A percentile compares a stretch with the other conserved stretches of the same genome.
phyloP scores from a whole-genome alignment of 1,140 invertebrate species.

The Propsilocerus akamusi region DNA sequence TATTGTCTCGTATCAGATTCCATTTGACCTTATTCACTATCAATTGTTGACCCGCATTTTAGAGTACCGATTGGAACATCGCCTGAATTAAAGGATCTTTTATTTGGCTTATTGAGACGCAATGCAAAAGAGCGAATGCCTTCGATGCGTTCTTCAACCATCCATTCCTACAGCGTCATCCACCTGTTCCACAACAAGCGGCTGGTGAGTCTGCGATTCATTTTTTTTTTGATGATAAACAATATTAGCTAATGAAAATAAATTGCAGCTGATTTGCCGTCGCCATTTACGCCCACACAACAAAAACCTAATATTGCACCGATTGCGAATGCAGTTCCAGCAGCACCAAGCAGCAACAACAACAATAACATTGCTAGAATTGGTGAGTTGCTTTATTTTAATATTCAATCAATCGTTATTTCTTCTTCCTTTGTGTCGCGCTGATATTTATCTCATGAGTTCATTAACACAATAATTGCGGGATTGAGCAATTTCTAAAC shows the following conservation, averaged over 20 bases:
- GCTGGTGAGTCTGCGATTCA: conserved; percentile 15
- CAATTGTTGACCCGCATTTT: conserved; percentile 12
- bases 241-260: not conserved
- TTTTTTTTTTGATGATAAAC: not conserved
- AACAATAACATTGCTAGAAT: not conserved
- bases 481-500: too few species aligned
- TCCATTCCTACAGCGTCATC: conserved; percentile 56
- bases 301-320: conserved; percentile 9
- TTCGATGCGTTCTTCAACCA: conserved; percentile 93
- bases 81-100: conserved; percentile 66
- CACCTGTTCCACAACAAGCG: conserved; percentile 25
- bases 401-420: too few species aligned
- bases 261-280: conserved; percentile 18
- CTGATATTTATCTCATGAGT: too few species aligned
- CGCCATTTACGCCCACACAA: conserved; percentile 16
- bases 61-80: conserved; percentile 90
- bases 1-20: not conserved
- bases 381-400: not conserved
- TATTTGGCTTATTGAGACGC: conserved; percentile 71
- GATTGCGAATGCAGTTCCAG: not conserved
- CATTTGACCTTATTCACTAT: not conserved
- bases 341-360: not conserved
- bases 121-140: conserved; percentile 90
- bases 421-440: too few species aligned
- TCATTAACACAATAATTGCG: too few species aligned